These are phyloP conservation scores for Drosophila willistoni DNA, from an alignment of 1,140 invertebrate genomes.

Conservation along the genomic window DNA sequence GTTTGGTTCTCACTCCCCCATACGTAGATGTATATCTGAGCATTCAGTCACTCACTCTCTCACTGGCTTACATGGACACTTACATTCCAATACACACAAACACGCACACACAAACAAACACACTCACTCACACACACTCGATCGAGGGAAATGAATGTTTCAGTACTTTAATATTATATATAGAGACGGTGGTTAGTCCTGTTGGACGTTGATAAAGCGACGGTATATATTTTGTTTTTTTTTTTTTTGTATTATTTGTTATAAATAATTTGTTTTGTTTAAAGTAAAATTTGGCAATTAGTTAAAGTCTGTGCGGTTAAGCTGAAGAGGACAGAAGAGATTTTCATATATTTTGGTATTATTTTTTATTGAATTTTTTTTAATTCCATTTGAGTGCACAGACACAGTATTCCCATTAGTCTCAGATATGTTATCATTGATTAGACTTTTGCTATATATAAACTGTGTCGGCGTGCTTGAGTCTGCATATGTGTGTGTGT, in stretches of 20 bases:
- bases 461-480: constrained; percentile 11
- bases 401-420: constrained; percentile 55
- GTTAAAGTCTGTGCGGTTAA: constrained; percentile 40
- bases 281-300: constrained; percentile 26
- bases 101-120: constrained; percentile 4
- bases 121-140: constrained; percentile 11
- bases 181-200: constrained; percentile 41
- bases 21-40: constrained; percentile 20
- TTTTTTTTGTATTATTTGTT: constrained; percentile 9
- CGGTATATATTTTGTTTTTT: constrained; percentile 24
- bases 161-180: constrained; percentile 19
- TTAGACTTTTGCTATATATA: constrained; percentile 44
- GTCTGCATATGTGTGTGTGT: constrained; percentile 10
- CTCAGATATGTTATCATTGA: constrained; percentile 63
- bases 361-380: constrained; percentile 63
- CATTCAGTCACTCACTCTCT: constrained; percentile 9
- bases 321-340: neutral
- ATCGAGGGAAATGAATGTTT: constrained; percentile 23
- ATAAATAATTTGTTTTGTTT: constrained; percentile 59
- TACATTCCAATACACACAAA: constrained; percentile 17
- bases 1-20: constrained; percentile 51
- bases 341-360: constrained; percentile 4
- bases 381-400: constrained; percentile 56
- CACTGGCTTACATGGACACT: neutral
- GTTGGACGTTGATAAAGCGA: constrained; percentile 52